phyloP scores from a whole-genome alignment of 35 echinoderm and acorn worm genomes.

The Holothuria glaberrima region DNA sequence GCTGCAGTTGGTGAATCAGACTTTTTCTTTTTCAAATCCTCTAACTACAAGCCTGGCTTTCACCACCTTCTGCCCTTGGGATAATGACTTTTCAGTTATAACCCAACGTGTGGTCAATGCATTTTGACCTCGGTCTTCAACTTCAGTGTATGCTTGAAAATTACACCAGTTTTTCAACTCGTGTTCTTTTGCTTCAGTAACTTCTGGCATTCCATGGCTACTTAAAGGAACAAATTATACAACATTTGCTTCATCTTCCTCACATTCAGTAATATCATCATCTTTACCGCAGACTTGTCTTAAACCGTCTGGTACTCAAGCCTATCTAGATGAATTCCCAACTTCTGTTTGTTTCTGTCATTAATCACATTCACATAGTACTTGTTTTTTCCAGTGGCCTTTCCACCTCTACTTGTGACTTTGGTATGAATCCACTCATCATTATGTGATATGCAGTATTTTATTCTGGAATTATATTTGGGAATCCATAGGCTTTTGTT shows the following conservation, averaged over 20 bases:
- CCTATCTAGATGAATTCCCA: constrained; percentile 20
- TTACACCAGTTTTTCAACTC: constrained; percentile 1
- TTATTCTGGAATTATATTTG: not conserved
- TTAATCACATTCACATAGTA: not conserved
- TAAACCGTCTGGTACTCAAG: not conserved
- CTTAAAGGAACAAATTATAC: constrained; percentile 16
- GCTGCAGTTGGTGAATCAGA: constrained; percentile 1
- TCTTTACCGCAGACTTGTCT: not conserved
- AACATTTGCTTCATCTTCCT: constrained; percentile 2
- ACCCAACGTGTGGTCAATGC: not conserved
- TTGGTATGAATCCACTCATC: constrained; percentile 4
- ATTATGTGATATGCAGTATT: not conserved
- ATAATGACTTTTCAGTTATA: not conserved
- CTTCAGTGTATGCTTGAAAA: not conserved
- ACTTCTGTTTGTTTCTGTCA: not conserved
- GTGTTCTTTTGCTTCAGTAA: not conserved
- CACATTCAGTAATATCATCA: not conserved
- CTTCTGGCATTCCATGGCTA: not conserved
- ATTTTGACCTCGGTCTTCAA: not conserved
- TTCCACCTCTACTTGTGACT: not conserved
- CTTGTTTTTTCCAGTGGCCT: constrained; percentile 6
- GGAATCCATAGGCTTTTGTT: not conserved
- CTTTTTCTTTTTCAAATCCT: not conserved
- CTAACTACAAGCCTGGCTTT: not conserved
- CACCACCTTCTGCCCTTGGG: not conserved